Conservation (phyloP, 2,888 invertebrate species). For the Trichopoda pennipes region DNA sequence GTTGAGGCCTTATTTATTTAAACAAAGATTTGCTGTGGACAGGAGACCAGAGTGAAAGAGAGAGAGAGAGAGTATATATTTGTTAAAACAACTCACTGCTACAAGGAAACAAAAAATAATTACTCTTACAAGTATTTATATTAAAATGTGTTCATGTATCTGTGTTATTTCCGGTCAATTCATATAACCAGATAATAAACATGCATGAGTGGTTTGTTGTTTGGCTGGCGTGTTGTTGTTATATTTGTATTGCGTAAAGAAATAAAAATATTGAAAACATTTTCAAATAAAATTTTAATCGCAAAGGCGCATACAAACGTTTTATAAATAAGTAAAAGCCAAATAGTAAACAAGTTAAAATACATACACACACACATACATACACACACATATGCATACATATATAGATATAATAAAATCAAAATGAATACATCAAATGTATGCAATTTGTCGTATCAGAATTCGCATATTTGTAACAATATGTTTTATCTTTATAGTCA, state of each 20-base stretch:
- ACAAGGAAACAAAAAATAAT: background rate
- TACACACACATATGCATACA: background rate
- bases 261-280: slow-evolving; percentile 29
- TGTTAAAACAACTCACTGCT: slow-evolving; percentile 6
- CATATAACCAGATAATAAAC: slow-evolving; percentile 67
- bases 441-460: background rate
- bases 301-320: slow-evolving; percentile 4
- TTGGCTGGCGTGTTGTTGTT: slow-evolving; percentile 53
- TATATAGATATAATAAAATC: background rate
- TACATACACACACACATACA: background rate
- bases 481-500: no score
- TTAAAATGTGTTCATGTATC: slow-evolving; percentile 32
- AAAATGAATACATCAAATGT: no score
- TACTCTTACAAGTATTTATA: background rate
- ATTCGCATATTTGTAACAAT: background rate
- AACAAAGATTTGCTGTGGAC: background rate
- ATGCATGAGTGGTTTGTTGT: slow-evolving; percentile 65
- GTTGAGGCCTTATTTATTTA: slow-evolving; percentile 7
- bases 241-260: slow-evolving; percentile 60
- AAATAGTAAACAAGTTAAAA: background rate
- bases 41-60: no score
- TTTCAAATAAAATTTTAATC: slow-evolving; percentile 46
- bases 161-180: slow-evolving; percentile 65
- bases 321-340: background rate
- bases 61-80: background rate